Conservation (phyloP, 2,888 invertebrate genomes). For the Erpobdella octoculata region DNA sequence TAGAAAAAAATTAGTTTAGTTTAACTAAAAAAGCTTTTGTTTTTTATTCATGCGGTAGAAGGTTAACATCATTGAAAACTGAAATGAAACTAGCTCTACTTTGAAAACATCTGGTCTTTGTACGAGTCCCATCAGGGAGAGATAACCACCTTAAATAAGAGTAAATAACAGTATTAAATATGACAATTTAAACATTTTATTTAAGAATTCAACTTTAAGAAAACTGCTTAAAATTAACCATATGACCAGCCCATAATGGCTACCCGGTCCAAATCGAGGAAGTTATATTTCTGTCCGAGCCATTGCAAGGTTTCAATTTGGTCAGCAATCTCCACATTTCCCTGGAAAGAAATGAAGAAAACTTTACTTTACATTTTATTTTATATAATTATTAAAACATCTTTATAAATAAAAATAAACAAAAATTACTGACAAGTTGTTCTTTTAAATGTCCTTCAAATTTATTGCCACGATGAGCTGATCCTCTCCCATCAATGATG, state of each 20-base stretch:
- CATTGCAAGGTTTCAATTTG: conserved; percentile 87
- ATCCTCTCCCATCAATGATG: conserved; percentile 88
- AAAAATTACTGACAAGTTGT: conserved; percentile 62
- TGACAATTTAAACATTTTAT: neutral
- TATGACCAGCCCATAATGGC: conserved; percentile 99
- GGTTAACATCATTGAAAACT: neutral
- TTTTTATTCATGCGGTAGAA: too few species aligned
- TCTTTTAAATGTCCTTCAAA: conserved; percentile 85
- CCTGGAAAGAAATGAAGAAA: too few species aligned
- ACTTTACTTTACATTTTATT: neutral
- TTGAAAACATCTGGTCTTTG: conserved; percentile 87
- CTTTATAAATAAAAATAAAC: neutral
- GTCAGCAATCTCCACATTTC: conserved; percentile 83
- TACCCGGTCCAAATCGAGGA: conserved; percentile 81
- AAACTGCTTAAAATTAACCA: conserved; percentile 62
- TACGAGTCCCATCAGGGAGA: conserved; percentile 85
- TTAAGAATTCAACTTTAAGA: neutral
- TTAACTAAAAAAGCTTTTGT: too few species aligned
- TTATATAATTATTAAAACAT: neutral
- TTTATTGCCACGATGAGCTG: conserved; percentile 78
- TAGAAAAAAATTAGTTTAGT: too few species aligned
- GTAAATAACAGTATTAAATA: neutral
- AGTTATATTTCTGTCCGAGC: conserved; percentile 66
- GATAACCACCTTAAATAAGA: conserved; percentile 64
- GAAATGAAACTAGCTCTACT: conserved; percentile 53